Evolutionary conservation across 2,113 vertebrate genomes (phyloP), one percentile per base, ranked within the genome.

Genomic region (Eptesicus fuscus): DNA sequence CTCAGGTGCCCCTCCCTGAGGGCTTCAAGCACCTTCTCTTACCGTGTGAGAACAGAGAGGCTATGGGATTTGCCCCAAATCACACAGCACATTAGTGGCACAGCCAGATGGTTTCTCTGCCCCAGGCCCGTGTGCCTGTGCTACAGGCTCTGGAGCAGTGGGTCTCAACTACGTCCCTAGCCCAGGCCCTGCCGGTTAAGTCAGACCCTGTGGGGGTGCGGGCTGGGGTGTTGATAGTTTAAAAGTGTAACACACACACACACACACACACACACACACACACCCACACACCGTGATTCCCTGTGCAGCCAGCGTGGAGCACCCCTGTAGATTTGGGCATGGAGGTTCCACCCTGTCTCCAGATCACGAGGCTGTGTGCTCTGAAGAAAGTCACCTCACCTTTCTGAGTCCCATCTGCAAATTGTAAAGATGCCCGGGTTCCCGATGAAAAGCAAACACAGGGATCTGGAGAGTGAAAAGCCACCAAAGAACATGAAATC

Each of bases 71-170:
- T 51, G 32, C 42, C 25, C 12, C 59, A 88, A 42, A 32, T 56
- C 76, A 65, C 59, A 82, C 44, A 65, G 78, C 76, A 23, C 35
- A 7, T 51, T 30, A 73, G 32, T 2, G 16, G 74, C 49, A 65
- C 25, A 69, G 65, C 47, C 56, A 1, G 22, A n/a, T 1, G 5
- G 37, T n/a, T 35, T 22, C 61, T 56, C 61, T 5, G 30, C 14
- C 17, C 1, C n/a, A 12, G 73, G 59, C 20, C 61, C 37, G 42
- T 1, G 16, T 14, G 40, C 35, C 30, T 44, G 23, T 14, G 22
- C 37, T 13, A 0, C 28, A 1, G 18, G 77, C 65, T 77, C 49
- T 9, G 7, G 47, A 47, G 6, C 8, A 1, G 3, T 2, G 44
- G 28, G 30, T 53, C 42, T 63, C 23, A 61, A 23, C 13, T 2